Base-by-base conservation (phyloP, 2,888 invertebrate species). In the Lasius fuliginosus region DNA sequence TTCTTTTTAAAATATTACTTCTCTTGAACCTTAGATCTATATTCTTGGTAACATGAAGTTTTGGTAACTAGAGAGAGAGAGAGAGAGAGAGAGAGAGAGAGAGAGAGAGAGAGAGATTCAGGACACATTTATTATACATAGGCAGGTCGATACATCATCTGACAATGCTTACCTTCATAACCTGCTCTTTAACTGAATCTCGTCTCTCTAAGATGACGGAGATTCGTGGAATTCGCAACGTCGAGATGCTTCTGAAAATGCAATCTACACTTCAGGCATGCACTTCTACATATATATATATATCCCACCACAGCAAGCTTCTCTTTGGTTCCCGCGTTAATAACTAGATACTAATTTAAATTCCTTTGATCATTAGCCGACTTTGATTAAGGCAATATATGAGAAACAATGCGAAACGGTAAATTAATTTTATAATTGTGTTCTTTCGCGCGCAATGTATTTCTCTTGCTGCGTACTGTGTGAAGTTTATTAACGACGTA, bases 301-400 rank as follows among this genome's bases (percentile, higher is more conserved):
- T 27, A 27, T 36, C n/a, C 42, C 49, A 82, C 69, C 77, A 60
- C 79, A 77, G 67, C 62, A 53, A 46, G 58, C 73, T 60, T 69
- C 68, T 79, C 69, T 58, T 67, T 58, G 71, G 64, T 9, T 15
- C 15, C 8, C 30, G 58, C 84, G 84, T 89, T 87, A 89, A 89
- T 89, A 89, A 89, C 89, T 82, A 73, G 73, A 76, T 62, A 81
- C 83, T 85, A 89, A 89, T 89, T 89, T 89, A 89, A 89, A 87
- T 89, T 87, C 89, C 89, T 89, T 89, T 89, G 87, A 89, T 89
- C 85, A 82, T 86, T 86, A 89, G 84, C 74, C 82, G 40, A 77
- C 65, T 71, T 62, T 86, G 89, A 89, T 89, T 87, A 89, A 89
- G 46, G 60, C 33, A 81, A 81, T 71, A 71, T 71, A 12, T 71